Base-by-base conservation (phyloP, 2,888 invertebrate genomes). In the Harpalus rubripes region DNA sequence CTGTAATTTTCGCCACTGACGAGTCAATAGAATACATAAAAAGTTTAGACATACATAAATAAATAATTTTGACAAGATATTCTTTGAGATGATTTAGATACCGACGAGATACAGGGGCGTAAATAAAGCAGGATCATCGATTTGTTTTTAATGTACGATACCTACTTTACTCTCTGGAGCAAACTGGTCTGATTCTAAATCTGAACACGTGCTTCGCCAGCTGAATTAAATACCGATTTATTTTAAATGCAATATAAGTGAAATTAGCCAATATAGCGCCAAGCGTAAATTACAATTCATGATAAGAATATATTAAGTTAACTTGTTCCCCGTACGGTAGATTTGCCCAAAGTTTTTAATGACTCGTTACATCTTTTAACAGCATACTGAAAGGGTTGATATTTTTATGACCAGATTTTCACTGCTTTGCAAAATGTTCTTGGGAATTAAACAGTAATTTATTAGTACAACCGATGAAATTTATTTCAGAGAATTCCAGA, bases 161-260 rank as follows among this genome's bases (percentile, higher is more conserved):
- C 68, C 68, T 68, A 32, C 39, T 68, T 39, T 68, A 68, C n/a
- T 12, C 68, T 32, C 68, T n/a, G 12, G 68, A 52, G 52, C 52
- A 52, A 74, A 74, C 44, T 74, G 18, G 44, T n/a, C 74, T 52
- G 74, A 78, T 78, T 78, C 58, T n/a, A 41, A 80, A 58, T 41
- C 68, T 65, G 81, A 68, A 59, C 85, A 85, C 85, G 85, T 59
- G 58, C 80, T 32, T 3, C 15, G 32, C 80, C 56, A 39, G 58
- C 68, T 80, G 85, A 85, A 85, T 85, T 85, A 85, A 85, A 85
- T 80, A 56, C 68, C 85, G 80, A 85, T 85, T 85, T 85, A 85
- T 85, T 85, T 78, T 68, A 85, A 85, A 65, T 52, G 79, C 78
- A 85, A 85, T 80, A 85, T 85, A 85, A 85, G 79, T 85, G 85